Base-by-base conservation (phyloP, 2,797 vertebrate species). In the Psittacula echo region DNA sequence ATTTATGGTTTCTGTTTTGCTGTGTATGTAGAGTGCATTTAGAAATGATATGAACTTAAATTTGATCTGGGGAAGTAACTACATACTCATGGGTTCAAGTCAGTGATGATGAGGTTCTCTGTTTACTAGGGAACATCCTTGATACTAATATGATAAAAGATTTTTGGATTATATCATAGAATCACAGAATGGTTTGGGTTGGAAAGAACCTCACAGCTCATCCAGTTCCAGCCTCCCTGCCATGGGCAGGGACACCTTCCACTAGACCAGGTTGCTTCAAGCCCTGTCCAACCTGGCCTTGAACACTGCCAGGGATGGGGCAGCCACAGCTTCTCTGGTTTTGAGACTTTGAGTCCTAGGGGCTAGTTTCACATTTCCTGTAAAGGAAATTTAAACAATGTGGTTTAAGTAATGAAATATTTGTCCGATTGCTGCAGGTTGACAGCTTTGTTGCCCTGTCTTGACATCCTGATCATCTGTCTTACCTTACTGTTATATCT, bases 71-170 rank as follows among this genome's bases (percentile, higher is more conserved):
- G 39, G n/a, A 42, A 20, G 34, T 15, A 45, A 20, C 27, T 22
- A 4, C 13, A 1, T n/a, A 4, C 13, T 30, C 1, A 1, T 9
- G 53, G 34, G 42, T 61, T 61, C 20, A 9, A 2, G 41, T 30
- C 26, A 11, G 30, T 18, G 22, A 8, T 6, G 6, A 7, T 3
- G 60, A 58, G 44, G 48, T 26, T 9, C 37, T 53, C 1, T 5
- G 11, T 41, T 41, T 51, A 8, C 21, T 45, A 4, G 45, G 64
- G 11, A 44, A 13, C 27, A 4, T 54, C 37, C 47, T n/a, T 7
- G 11, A 18, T 8, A 4, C 12, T 39, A 24, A 13, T 32, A 14
- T 2, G 21, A 9, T 39, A 11, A 11, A 44, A 53, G 32, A 3
- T 13, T 64, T 37, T 42, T 60, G 23, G 23, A 17, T 34, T 60